Evolutionary conservation across 2,797 vertebrate species (phyloP), one percentile per base, ranked within the genome.

Genomic region (Gymnoscopelus braueri): DNA sequence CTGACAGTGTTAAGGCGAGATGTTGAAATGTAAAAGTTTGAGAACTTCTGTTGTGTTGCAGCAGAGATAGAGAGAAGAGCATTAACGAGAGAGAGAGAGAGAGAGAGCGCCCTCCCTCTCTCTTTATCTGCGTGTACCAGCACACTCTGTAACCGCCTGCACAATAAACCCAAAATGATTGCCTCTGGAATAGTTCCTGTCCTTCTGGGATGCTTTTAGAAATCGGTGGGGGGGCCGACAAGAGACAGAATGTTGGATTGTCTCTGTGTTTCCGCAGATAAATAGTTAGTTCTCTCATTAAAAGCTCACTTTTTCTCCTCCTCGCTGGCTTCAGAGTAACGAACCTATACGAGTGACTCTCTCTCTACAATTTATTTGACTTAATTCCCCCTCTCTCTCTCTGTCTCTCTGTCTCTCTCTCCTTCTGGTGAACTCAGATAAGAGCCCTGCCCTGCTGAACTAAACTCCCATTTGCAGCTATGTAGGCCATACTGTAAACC

Each of bases 161-260:
- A 49, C 63, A 66, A 11, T 54, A 19, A 19, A 54, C 23, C 61
- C 60, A 70, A 63, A 68, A 72, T 59, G 35, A 57, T 53, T 0
- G 11, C 29, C 23, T 51, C n/a, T 44, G 39, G 39, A 44, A 44
- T 44, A 44, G 39, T 44, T 44, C 8, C 8, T 44, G 39, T 44
- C 78, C 80, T 80, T 68, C 53, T 65, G 79, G 80, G 62, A 74
- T 54, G 75, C 75, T 85, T 81, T 77, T 65, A 71, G 48, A 58
- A 44, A 75, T 69, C 23, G 8, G 39, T 2, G 39, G 1, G 39
- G 39, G 39, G 8, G 39, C 2, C 7, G 6, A 7, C 1, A 4
- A 55, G 50, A 39, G 58, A 55, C 10, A 9, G 35, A 19, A 10
- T 7, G 50, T 10, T 12, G 53, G 3, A 54, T 13, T 10, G 10